These are phyloP conservation scores for Microtus pennsylvanicus DNA, from an alignment of 2,113 vertebrate genomes.

Conservation along the genomic window DNA sequence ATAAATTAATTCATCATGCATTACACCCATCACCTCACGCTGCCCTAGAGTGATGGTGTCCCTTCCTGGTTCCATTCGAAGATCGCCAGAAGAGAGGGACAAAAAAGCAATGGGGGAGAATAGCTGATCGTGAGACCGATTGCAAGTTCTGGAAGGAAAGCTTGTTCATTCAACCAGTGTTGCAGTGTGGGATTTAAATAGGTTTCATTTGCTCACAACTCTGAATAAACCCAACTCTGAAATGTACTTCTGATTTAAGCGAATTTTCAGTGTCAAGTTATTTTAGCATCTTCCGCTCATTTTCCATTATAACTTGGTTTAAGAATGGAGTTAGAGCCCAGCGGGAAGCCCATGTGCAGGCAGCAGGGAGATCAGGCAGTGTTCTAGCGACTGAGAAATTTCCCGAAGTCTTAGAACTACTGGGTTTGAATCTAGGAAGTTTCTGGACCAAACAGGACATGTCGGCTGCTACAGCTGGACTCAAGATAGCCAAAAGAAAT, in stretches of 20 bases:
- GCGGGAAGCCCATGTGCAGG: fast-evolving
- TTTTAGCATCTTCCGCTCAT: neutral
- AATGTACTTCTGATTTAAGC: neutral
- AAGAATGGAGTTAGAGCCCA: neutral
- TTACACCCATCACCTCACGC: fast-evolving
- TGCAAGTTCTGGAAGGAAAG: neutral
- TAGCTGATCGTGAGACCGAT: neutral
- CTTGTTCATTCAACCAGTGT: neutral
- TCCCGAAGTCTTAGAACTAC: neutral
- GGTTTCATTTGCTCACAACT: neutral
- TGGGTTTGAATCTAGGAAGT: neutral
- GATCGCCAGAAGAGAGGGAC: neutral
- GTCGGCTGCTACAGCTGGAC: neutral
- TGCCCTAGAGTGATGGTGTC: neutral
- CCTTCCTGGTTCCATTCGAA: neutral
- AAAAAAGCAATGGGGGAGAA: neutral
- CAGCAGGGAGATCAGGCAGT: neutral
- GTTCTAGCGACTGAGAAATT: neutral
- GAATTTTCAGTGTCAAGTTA: neutral
- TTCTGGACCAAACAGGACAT: neutral
- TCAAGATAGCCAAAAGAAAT: neutral
- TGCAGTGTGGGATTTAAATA: neutral
- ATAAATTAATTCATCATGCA: conserved; percentile 37
- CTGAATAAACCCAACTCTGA: neutral
- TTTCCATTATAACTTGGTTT: neutral